Evolutionary conservation across 1,140 invertebrate species (phyloP), one percentile per base, ranked within the genome.

Genomic region (Pachypeltis micranthus): DNA sequence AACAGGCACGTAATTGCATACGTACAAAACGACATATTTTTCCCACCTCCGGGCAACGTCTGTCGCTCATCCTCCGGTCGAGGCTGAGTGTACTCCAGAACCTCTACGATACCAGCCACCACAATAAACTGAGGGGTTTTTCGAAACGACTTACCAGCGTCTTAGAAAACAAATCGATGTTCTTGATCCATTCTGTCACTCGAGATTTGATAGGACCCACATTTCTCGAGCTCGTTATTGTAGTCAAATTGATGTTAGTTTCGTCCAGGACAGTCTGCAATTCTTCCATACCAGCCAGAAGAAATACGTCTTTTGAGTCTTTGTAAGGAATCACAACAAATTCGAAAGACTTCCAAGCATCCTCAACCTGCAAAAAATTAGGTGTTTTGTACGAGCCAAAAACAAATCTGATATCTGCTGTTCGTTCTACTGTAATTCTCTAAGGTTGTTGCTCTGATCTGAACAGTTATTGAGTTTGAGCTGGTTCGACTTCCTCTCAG

Each of bases 161-260:
- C 68, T 79, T 84, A 1, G 80, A 75, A 71, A 93, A 91, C 0
- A 89, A 69, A 34, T 91, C 86, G 65, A 93, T 71, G 25, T 85
- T 79, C 39, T 75, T 79, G 1, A 77, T 73, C 91, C 90, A 93
- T 59, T 92, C 87, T 29, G 91, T 86, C 0, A 93, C 88, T 55
- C 83, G 76, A 4, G 79, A 70, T 71, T 87, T 89, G 55, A 94
- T 91, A 0, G 88, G 88, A 0, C 85, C 88, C 39, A 90, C 86
- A 72, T 91, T 83, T 27, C 86, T 78, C 0, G 90, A 92, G 68
- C 87, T 89, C 0, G 86, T 80, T 51, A 94, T 91, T 0, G 90
- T 93, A 65, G 83, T 84, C 7, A 93, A 81, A 70, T 88, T 87
- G 24, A 93, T 91, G 71, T 86, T 90, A 65, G 86, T 88, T 69